Base-by-base conservation (phyloP, 1,140 invertebrate genomes). In the Papilio helenus region DNA sequence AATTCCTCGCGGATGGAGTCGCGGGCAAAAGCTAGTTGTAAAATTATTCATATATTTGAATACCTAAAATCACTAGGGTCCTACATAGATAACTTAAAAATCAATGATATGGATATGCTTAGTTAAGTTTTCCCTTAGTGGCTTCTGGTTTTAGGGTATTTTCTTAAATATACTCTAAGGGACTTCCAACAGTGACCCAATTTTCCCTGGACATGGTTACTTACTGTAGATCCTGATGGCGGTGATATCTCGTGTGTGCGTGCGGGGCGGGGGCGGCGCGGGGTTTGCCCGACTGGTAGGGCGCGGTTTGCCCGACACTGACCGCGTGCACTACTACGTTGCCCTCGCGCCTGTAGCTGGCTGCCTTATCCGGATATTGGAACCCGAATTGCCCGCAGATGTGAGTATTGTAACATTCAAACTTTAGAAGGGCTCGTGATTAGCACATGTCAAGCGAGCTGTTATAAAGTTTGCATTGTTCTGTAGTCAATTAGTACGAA, bases 281-380 rank as follows among this genome's bases (percentile, higher is more conserved):
- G 89, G 89, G 0, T 94, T 93, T 84, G 81, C 85, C 2, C 82
- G 93, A 7, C 85, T 93, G 2, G 87, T 91, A 9, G 79, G 86
- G 7, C 79, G 92, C 20, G 92, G 93, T 0, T 78, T 93, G 3
- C 93, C 93, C 0, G 93, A 93, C 77, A 93, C 92, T 0, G 93
- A 94, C 80, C 79, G 93, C 2, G 90, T 94, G 0, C 93, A 94
- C 55, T 91, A 93, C 80, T 94, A 93, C 76, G 92, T 93, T 0
- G 93, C 93, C 0, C 79, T 94, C 5, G 90, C 92, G 5, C 93
- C 93, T 0, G 88, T 94, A 0, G 93, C 92, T 29, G 93, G 93
- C 2, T 94, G 92, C 46, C 81, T 94, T 12, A 82, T 93, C 4
- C 81, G 87, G 7, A 86, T 93, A 82, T 51, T 94, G 29, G 83